phyloP scores from a whole-genome alignment of 1,140 invertebrate species.

The Dolichoris vasculosae region DNA sequence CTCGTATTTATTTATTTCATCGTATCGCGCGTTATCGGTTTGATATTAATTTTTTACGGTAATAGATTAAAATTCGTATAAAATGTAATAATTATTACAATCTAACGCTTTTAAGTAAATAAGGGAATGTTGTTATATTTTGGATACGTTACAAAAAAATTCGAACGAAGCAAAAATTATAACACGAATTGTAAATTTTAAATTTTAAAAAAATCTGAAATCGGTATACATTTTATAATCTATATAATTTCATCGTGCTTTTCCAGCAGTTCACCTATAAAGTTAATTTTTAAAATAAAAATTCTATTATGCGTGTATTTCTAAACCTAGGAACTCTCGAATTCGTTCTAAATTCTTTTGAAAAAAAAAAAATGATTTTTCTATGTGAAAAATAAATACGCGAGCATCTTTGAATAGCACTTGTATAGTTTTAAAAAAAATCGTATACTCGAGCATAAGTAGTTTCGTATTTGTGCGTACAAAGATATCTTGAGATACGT shows the following conservation, averaged over 20 bases:
- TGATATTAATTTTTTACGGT: background rate
- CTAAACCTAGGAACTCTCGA: slow-evolving; percentile 43
- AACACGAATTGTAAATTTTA: no score
- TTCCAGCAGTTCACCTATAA: background rate
- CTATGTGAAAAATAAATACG: background rate
- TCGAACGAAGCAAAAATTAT: no score
- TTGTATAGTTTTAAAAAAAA: slow-evolving; percentile 65
- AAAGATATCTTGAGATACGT: slow-evolving; percentile 55
- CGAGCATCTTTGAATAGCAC: slow-evolving; percentile 43
- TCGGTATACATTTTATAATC: background rate
- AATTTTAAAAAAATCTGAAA: no score
- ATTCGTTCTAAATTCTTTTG: slow-evolving; percentile 13
- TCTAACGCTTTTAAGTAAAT: background rate
- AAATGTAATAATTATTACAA: background rate
- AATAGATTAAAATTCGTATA: background rate
- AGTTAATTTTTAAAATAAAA: background rate
- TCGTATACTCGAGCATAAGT: slow-evolving; percentile 60
- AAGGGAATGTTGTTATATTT: background rate
- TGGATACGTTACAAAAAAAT: background rate
- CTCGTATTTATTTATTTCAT: slow-evolving; percentile 10
- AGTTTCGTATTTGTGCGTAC: slow-evolving; percentile 68
- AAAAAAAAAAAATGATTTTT: slow-evolving; percentile 1
- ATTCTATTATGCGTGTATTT: background rate
- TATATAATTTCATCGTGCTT: background rate
- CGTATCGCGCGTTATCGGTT: slow-evolving; percentile 4